Base-by-base conservation (phyloP, 2,113 vertebrate genomes). In the Sinocyclocheilus maitianheensis region DNA sequence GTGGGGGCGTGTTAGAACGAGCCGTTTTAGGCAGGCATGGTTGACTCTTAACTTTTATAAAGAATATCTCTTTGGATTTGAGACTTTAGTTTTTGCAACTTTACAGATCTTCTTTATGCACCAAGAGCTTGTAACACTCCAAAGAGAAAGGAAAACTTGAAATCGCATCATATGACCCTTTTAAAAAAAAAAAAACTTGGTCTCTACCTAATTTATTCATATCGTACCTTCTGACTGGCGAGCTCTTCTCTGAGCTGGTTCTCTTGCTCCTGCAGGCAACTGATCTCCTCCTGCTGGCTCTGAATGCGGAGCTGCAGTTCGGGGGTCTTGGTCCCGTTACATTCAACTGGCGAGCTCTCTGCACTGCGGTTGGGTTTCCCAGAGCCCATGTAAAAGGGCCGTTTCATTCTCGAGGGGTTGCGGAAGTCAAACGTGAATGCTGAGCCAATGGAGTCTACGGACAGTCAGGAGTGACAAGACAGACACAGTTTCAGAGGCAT, bases 361-460 rank as follows among this genome's bases (percentile, higher is more conserved):
- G 90, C 83, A 74, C 94, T 94, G 87, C 91, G 95, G 1, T 94
- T 94, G 3, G 82, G 91, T 91, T 89, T 96, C 90, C 91, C 93
- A 0, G 94, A 89, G 43, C 92, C 94, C 84, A 96, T 90, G 76
- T 97, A 89, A 87, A 94, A 89, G 0, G 96, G 96, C 78, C 93
- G 96, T 84, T 92, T 96, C 3, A 94, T 84, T 87, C 96, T 96
- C 3, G 94, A 89, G 0, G 96, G 89, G 80, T 93, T 94, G 26
- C 96, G 96, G 87, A 98, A 97, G 88, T 98, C 97, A 12, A 97
- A 98, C 1, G 93, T 89, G 90, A 97, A 97, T 5, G 96, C 94
- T 8, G 96, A 96, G 82, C 95, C 94, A 7, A 94, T 91, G 89
- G 94, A 95, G 89, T 94, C 94, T 95, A 88, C 14, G 20, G 71